Conservation (phyloP, 2,113 vertebrate genomes). For the Oryzias celebensis region DNA sequence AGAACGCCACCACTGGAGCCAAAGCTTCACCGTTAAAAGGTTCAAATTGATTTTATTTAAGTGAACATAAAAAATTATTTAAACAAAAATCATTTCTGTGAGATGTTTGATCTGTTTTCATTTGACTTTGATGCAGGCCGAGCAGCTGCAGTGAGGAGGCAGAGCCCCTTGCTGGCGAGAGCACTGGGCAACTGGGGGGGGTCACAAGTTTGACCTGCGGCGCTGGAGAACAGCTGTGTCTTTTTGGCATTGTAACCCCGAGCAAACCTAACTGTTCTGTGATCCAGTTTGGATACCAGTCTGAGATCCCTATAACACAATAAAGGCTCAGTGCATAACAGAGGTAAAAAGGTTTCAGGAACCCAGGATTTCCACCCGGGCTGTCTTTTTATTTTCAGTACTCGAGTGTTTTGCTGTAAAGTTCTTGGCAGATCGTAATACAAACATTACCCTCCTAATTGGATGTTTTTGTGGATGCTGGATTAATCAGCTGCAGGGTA, state of each 20-base stretch:
- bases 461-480: conserved; percentile 61
- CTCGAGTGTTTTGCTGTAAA: conserved; percentile 28
- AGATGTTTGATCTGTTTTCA: conserved; percentile 8
- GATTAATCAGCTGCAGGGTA: conserved; percentile 70
- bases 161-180: conserved; percentile 42
- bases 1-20: no score
- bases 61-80: no score
- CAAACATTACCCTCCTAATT: conserved; percentile 64
- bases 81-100: background rate
- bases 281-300: background rate
- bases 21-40: background rate
- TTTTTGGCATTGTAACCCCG: conserved; percentile 35
- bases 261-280: conserved; percentile 27
- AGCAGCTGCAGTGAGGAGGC: conserved; percentile 15
- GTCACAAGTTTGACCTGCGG: conserved; percentile 36
- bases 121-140: conserved; percentile 38
- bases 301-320: background rate
- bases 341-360: conserved; percentile 5
- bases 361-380: conserved; percentile 1
- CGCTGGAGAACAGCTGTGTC: conserved; percentile 37
- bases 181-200: conserved; percentile 27
- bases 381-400: conserved; percentile 2
- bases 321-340: conserved; percentile 1
- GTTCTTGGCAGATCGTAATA: conserved; percentile 48
- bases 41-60: no score